Conservation (phyloP, 2,113 vertebrate species). For the Indicator maculatus region DNA sequence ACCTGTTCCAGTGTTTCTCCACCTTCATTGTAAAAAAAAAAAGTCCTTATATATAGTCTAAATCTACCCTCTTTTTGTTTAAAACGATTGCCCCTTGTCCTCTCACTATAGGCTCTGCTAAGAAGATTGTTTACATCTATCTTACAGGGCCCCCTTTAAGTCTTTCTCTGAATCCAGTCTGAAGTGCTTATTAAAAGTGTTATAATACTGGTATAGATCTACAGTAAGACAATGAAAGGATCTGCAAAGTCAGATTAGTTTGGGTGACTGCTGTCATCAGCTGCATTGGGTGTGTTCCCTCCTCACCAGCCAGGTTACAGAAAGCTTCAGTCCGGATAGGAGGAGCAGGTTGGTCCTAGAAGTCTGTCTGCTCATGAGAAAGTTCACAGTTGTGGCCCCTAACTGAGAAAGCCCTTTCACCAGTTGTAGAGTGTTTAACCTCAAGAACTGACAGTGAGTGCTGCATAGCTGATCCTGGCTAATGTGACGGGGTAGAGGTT, state of each 20-base stretch:
- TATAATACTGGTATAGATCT: not conserved
- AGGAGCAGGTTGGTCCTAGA: not conserved
- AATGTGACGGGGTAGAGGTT: slow-evolving; percentile 51
- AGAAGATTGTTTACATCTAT: not conserved
- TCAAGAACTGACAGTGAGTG: not conserved
- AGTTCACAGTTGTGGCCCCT: slow-evolving; percentile 40
- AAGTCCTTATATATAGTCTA: not conserved
- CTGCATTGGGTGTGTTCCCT: not conserved
- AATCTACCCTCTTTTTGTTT: not conserved
- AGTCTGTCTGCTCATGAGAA: slow-evolving; percentile 48
- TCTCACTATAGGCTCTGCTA: not conserved
- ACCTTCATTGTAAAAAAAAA: not conserved
- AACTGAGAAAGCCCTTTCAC: slow-evolving; percentile 56
- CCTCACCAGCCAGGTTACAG: not conserved
- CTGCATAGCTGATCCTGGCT: not conserved
- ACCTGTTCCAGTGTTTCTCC: not conserved
- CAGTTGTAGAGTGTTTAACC: slow-evolving; percentile 37
- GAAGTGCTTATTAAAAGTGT: too few relatives aligned
- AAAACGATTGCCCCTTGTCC: not conserved
- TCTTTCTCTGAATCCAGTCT: not conserved
- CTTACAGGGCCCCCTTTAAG: not conserved
- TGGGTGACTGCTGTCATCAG: fast-evolving
- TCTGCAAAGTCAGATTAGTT: not conserved
- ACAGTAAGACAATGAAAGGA: fast-evolving
- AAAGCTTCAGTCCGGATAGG: not conserved